Evolutionary conservation across 2,113 vertebrate species (phyloP).

Genomic region (Platichthys flesus): DNA sequence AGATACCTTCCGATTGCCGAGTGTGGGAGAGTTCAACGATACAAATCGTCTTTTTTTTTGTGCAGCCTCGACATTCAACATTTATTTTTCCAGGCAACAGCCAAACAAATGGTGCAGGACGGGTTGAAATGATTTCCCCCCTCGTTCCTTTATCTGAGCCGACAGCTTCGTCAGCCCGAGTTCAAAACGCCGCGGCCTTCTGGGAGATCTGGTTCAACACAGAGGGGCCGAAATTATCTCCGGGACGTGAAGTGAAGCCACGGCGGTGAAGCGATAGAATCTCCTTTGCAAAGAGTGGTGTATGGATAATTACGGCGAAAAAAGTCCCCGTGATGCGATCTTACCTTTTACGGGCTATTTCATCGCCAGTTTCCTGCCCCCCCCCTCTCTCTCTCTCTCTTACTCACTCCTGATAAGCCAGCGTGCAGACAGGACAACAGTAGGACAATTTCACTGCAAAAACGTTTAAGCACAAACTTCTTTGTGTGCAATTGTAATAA

Average conservation of each 20-base stretch:
- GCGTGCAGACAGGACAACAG: slow-evolving; percentile 4
- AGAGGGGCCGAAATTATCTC: slow-evolving; percentile 67
- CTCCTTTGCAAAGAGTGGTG: slow-evolving; percentile 68
- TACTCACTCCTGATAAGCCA: slow-evolving; percentile 45
- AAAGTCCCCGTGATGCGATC: slow-evolving; percentile 81
- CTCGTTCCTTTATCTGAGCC: slow-evolving; percentile 70
- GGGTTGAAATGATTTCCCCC: slow-evolving; percentile 70
- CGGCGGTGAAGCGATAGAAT: slow-evolving; percentile 76
- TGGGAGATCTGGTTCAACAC: slow-evolving; percentile 71
- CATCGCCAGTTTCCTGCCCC: slow-evolving; percentile 67
- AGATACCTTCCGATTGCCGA: slow-evolving; percentile 60
- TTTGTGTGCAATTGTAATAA: too few species aligned
- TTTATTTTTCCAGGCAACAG: slow-evolving; percentile 80
- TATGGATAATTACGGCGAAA: slow-evolving; percentile 78
- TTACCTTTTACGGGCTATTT: slow-evolving; percentile 77
- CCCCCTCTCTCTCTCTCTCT: slow-evolving; percentile 1
- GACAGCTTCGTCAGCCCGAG: slow-evolving; percentile 72
- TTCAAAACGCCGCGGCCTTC: slow-evolving; percentile 76
- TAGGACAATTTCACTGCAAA: background rate
- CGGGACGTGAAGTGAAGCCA: slow-evolving; percentile 54
- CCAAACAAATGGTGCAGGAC: slow-evolving; percentile 77
- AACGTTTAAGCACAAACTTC: background rate
- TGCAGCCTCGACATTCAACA: slow-evolving; percentile 63
- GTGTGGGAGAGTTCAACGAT: slow-evolving; percentile 84
- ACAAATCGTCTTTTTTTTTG: slow-evolving; percentile 66